phyloP scores from a whole-genome alignment of 2,888 invertebrate species.

The Trachelus iudaicus region DNA sequence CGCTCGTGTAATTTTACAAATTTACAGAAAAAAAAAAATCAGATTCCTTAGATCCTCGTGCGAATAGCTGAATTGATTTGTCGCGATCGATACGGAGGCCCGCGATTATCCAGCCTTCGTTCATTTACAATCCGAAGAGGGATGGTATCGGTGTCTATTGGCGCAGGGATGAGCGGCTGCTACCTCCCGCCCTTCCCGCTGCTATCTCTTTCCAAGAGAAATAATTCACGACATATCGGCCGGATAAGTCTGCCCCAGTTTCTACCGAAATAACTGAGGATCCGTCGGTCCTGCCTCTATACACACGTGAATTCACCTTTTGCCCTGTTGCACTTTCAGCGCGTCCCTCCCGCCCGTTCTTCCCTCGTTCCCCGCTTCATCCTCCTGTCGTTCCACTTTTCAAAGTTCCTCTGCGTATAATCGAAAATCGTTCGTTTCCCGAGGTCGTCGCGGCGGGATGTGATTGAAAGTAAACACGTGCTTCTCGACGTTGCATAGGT shows the following conservation, averaged over 20 bases:
- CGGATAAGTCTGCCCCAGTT: neutral
- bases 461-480: conserved; percentile 34
- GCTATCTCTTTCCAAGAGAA: neutral
- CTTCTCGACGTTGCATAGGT: conserved; percentile 18
- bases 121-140: neutral
- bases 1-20: neutral
- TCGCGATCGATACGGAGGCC: neutral
- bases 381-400: neutral
- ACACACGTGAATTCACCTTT: neutral
- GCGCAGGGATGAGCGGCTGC: neutral
- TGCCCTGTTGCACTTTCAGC: neutral
- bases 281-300: neutral
- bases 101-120: neutral
- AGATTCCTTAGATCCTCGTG: neutral
- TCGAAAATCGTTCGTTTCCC: neutral
- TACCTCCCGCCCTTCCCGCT: neutral
- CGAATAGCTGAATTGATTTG: neutral
- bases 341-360: too few relatives aligned
- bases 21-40: neutral
- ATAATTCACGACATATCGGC: neutral
- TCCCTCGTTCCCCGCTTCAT: too few relatives aligned
- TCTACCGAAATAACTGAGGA: neutral
- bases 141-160: neutral
- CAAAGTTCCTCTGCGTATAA: neutral
- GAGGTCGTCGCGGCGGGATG: conserved; percentile 22